These are phyloP conservation scores for Bombus turneri DNA, from an alignment of 1,140 invertebrate species.

Conservation along the genomic window DNA sequence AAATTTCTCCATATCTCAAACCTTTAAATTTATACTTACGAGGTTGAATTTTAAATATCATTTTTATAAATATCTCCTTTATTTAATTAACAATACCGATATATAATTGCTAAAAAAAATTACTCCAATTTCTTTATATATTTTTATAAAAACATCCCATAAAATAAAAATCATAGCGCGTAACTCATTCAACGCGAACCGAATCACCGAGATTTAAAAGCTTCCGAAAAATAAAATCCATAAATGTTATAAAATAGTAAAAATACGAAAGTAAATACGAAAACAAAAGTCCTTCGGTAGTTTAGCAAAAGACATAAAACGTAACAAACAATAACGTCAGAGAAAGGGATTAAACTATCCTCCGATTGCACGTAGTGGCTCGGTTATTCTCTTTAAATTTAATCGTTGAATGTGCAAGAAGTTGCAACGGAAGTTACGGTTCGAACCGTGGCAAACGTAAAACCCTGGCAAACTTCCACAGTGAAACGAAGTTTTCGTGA, in stretches of 20 bases:
- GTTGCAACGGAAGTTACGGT: background rate
- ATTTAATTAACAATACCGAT: background rate
- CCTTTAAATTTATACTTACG: too few species aligned
- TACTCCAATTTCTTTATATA: background rate
- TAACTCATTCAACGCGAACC: too few species aligned
- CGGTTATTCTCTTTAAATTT: background rate
- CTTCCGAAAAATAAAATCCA: background rate
- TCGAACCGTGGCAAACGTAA: background rate
- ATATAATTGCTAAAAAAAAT: background rate
- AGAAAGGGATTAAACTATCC: background rate
- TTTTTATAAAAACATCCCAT: background rate
- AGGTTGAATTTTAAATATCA: too few species aligned
- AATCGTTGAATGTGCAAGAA: constrained; percentile 8
- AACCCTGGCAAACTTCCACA: background rate
- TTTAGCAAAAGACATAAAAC: background rate
- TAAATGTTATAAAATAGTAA: too few species aligned
- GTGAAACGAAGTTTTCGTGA: background rate
- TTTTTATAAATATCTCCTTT: too few species aligned
- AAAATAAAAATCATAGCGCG: background rate
- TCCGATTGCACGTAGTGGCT: background rate
- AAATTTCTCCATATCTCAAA: too few species aligned
- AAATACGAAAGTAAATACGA: background rate
- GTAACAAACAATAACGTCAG: background rate
- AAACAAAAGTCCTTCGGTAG: background rate
- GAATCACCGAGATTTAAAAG: background rate